phyloP scores from a whole-genome alignment of 2,888 invertebrate genomes.

The Cerastis leucographa region DNA sequence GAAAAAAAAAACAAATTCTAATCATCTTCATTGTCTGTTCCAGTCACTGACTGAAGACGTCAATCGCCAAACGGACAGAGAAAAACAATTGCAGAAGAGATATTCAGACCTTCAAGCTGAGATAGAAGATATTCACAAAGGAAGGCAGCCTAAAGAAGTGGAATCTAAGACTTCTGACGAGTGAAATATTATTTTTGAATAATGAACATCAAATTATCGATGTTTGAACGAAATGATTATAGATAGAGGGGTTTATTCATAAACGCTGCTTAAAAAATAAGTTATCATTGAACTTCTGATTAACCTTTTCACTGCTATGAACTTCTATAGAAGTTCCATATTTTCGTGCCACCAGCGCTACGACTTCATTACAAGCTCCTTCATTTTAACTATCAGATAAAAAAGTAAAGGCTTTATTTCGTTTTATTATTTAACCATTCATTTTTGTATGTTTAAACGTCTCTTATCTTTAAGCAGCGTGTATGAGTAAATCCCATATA shows the following conservation, averaged over 20 bases:
- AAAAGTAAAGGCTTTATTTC: not conserved
- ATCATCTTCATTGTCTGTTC: slow-evolving; percentile 49
- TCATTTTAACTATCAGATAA: not conserved
- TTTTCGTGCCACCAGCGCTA: not conserved
- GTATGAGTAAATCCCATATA: not conserved
- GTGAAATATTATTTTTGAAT: slow-evolving; percentile 51
- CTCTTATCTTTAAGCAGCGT: not conserved
- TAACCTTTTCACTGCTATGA: not conserved
- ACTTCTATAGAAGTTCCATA: slow-evolving; percentile 48
- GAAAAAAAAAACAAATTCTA: not conserved
- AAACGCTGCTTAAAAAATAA: not conserved
- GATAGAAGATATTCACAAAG: slow-evolving; percentile 86
- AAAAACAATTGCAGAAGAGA: slow-evolving; percentile 95
- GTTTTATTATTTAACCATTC: not conserved
- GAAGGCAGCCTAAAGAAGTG: slow-evolving; percentile 71
- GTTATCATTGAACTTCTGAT: not conserved
- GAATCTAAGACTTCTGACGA: slow-evolving; percentile 69
- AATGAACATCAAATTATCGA: slow-evolving; percentile 12
- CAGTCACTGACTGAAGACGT: slow-evolving; percentile 98
- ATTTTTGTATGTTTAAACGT: not conserved
- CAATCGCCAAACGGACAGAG: slow-evolving; percentile 97
- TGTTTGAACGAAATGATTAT: slow-evolving; percentile 6
- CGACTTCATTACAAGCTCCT: not conserved
- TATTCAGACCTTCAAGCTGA: slow-evolving; percentile 94
- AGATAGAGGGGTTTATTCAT: not conserved